Evolutionary conservation across 2,113 vertebrate genomes (phyloP).

Genomic region (Forbesichthys papilliferus): DNA sequence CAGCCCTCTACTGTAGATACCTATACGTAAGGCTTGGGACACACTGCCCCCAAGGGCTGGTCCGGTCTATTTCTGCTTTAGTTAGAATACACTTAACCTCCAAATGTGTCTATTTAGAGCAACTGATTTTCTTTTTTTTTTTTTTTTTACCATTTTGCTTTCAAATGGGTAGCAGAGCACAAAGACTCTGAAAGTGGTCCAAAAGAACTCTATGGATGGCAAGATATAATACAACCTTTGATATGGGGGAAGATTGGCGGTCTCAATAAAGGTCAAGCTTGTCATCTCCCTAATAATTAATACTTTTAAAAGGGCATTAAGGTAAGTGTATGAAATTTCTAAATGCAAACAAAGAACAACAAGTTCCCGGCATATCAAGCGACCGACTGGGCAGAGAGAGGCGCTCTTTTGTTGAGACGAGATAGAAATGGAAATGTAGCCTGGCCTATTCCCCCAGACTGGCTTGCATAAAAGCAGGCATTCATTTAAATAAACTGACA

Average conservation of each 20-base stretch:
- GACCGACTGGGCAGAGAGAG: background rate
- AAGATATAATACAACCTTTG: background rate
- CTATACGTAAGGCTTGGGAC: conserved; percentile 48
- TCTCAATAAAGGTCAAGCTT: background rate
- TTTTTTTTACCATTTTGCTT: conserved; percentile 16
- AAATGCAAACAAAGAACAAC: conserved; percentile 12
- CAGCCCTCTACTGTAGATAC: conserved; percentile 37
- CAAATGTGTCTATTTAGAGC: conserved; percentile 53
- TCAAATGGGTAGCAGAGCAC: conserved; percentile 31
- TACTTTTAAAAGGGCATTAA: background rate
- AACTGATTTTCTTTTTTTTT: conserved; percentile 1
- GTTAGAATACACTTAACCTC: conserved; percentile 50
- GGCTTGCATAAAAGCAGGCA: conserved; percentile 26
- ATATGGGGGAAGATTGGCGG: background rate
- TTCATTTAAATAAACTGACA: conserved; percentile 51
- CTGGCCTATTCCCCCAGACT: conserved; percentile 23
- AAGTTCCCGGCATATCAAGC: conserved; percentile 2
- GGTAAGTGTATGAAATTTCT: background rate
- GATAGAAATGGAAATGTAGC: conserved; percentile 31
- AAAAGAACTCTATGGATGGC: background rate
- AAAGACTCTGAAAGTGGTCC: conserved; percentile 1
- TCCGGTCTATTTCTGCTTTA: conserved; percentile 44
- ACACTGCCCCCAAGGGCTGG: conserved; percentile 38
- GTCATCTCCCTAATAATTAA: background rate
- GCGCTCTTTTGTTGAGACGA: background rate